Conservation (phyloP, 2,888 invertebrate genomes). For the Apodemia mormo region DNA sequence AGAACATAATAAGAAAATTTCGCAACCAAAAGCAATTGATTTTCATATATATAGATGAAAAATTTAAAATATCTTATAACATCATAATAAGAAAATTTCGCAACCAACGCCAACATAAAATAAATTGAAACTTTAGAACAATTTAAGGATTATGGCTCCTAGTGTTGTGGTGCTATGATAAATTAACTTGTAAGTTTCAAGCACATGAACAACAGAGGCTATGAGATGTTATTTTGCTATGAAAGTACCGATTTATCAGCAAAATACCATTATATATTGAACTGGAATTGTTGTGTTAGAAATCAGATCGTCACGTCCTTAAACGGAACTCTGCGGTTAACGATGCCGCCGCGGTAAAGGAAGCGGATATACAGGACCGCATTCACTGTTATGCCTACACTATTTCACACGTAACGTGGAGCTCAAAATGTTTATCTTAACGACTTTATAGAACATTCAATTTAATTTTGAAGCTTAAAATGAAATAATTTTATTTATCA, state of each 20-base stretch:
- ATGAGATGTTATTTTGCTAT: not conserved
- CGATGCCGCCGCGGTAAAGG: slow-evolving; percentile 35
- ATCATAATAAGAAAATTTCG: no score
- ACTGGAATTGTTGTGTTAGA: slow-evolving; percentile 12
- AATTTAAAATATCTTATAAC: no score
- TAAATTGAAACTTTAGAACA: no score
- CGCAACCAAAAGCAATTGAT: no score
- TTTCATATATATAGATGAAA: no score
- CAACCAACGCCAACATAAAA: no score
- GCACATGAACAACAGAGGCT: not conserved
- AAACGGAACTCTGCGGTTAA: slow-evolving; percentile 46
- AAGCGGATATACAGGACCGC: slow-evolving; percentile 46
- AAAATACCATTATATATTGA: not conserved
- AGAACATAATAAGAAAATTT: no score
- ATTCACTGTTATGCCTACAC: slow-evolving; percentile 35
- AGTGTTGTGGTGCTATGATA: not conserved
- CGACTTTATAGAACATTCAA: not conserved
- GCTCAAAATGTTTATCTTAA: slow-evolving; percentile 1
- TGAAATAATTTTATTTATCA: not conserved
- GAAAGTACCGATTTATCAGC: not conserved
- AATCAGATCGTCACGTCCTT: slow-evolving; percentile 34
- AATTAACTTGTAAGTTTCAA: not conserved
- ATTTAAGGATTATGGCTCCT: not conserved
- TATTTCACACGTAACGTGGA: slow-evolving; percentile 31
- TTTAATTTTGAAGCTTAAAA: not conserved